These are phyloP conservation scores for Lophura nycthemera DNA, from an alignment of 2,113 vertebrate species.

Conservation along the genomic window DNA sequence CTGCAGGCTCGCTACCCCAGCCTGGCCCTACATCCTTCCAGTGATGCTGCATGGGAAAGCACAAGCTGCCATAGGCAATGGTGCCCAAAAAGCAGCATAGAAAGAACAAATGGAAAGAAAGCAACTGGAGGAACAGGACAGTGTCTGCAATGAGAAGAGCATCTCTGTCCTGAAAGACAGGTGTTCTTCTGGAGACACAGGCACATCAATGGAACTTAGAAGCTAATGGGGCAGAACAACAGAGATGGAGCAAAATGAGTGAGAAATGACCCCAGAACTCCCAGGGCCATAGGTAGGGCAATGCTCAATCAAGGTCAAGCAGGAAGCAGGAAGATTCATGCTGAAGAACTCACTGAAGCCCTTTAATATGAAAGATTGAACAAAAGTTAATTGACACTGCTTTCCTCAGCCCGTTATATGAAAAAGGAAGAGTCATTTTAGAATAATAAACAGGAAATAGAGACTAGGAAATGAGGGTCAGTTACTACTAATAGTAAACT, in stretches of 20 bases:
- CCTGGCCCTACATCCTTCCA: fast-evolving
- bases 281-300: not conserved
- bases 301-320: fast-evolving
- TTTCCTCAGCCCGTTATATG: not conserved
- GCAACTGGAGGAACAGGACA: not conserved
- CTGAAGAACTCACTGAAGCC: not conserved
- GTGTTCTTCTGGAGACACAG: not conserved
- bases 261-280: not conserved
- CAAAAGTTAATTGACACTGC: not conserved
- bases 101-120: fast-evolving
- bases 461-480: constrained; percentile 23
- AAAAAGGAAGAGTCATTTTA: not conserved
- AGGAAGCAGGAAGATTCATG: not conserved
- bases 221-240: not conserved
- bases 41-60: not conserved
- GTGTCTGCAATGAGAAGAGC: not conserved
- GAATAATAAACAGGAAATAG: constrained; percentile 22
- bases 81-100: not conserved
- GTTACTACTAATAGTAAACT: constrained; percentile 10
- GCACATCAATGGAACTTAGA: not conserved
- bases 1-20: not conserved
- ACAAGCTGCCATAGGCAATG: not conserved
- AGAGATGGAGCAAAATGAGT: not conserved
- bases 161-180: not conserved
- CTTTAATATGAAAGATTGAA: not conserved